These are phyloP conservation scores for Heterocephalus glaber DNA, from an alignment of 2,113 vertebrate genomes.

Conservation along the genomic window DNA sequence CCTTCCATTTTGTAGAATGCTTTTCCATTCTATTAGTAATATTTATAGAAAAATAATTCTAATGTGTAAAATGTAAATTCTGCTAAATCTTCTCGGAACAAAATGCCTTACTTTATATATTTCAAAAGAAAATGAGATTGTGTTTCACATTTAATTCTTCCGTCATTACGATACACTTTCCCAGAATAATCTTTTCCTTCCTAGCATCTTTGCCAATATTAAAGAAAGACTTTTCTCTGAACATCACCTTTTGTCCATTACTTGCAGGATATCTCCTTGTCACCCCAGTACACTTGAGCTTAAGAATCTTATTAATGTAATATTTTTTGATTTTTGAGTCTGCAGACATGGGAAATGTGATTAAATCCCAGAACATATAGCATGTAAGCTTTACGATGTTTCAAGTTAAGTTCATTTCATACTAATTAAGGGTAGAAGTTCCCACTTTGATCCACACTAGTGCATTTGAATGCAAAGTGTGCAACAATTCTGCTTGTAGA, in stretches of 20 bases:
- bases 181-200: not conserved
- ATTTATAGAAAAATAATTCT: not conserved
- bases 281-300: not conserved
- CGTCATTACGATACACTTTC: not conserved
- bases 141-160: constrained; percentile 30
- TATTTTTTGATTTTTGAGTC: constrained; percentile 65
- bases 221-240: not conserved
- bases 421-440: constrained; percentile 64
- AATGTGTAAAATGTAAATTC: constrained; percentile 29
- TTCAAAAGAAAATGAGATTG: constrained; percentile 36
- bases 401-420: constrained; percentile 69
- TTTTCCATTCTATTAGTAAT: not conserved
- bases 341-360: constrained; percentile 35
- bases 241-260: constrained; percentile 39
- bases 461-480: not conserved
- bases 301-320: constrained; percentile 63
- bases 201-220: not conserved
- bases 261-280: not conserved
- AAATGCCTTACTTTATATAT: constrained; percentile 28
- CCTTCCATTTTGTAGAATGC: not conserved
- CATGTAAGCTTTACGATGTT: constrained; percentile 55
- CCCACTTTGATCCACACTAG: constrained; percentile 38
- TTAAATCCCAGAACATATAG: constrained; percentile 50
- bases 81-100: not conserved
- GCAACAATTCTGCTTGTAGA: not conserved